Evolutionary conservation across 2,113 vertebrate genomes (phyloP).

Genomic region (Gyps fulvus): DNA sequence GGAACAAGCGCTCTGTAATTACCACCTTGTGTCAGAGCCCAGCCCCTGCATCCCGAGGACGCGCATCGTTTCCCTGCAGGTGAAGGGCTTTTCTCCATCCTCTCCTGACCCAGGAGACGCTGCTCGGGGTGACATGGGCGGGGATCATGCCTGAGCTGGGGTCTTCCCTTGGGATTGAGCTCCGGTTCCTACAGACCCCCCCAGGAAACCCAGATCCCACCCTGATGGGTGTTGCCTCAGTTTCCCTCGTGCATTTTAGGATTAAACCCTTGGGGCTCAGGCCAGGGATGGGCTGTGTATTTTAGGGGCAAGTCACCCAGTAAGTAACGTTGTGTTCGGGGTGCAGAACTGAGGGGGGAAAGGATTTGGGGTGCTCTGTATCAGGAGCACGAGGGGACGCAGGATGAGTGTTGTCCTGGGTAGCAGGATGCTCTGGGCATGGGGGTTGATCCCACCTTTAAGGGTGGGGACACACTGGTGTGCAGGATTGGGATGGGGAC

Average conservation of each 20-base stretch:
- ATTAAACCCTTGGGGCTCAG: background rate
- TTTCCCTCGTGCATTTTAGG: background rate
- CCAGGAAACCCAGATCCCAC: background rate
- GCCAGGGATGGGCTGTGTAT: background rate
- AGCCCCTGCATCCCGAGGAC: background rate
- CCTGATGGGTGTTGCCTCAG: background rate
- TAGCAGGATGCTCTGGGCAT: background rate
- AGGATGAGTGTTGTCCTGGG: background rate
- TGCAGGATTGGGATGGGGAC: background rate
- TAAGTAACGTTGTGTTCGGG: fast-evolving
- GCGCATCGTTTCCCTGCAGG: fast-evolving
- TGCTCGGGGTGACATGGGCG: background rate
- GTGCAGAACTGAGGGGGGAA: background rate
- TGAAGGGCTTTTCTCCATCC: background rate
- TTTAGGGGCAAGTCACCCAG: background rate
- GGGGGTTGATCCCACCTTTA: background rate
- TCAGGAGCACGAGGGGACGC: fast-evolving
- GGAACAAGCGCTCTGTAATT: background rate
- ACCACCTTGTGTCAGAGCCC: fast-evolving
- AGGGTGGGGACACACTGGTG: background rate
- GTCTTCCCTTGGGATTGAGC: background rate
- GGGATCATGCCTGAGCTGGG: fast-evolving
- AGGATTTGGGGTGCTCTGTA: background rate
- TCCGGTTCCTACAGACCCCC: fast-evolving
- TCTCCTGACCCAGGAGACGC: background rate